phyloP scores from a whole-genome alignment of 2,797 vertebrate genomes.

The Gymnopithys bicolor region DNA sequence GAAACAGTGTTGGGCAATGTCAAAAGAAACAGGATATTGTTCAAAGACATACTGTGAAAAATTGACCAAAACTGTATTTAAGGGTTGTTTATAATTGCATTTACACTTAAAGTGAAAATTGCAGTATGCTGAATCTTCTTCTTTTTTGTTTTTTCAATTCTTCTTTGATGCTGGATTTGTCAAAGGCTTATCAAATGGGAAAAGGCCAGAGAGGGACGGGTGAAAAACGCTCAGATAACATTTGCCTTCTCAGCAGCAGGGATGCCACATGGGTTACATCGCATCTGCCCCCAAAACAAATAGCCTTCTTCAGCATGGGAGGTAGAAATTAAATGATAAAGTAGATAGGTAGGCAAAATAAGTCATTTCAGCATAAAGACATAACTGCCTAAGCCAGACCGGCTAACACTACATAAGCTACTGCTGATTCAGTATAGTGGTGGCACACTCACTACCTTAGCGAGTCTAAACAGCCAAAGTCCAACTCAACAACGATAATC shows the following conservation, averaged over 20 bases:
- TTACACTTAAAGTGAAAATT: neutral
- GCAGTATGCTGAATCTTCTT: neutral
- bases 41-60: neutral
- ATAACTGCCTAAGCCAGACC: neutral
- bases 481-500: neutral
- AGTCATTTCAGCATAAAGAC: neutral
- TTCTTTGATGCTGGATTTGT: neutral
- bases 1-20: neutral
- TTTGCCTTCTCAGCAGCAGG: neutral
- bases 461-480: neutral
- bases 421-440: neutral
- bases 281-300: neutral
- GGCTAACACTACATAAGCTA: neutral
- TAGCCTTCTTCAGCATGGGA: neutral
- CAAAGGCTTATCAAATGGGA: constrained; percentile 8
- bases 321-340: neutral
- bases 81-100: neutral
- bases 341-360: neutral
- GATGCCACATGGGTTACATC: neutral
- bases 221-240: neutral
- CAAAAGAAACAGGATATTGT: neutral
- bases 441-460: neutral
- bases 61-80: neutral
- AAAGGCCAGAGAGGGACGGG: neutral
- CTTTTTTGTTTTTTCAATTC: neutral